Conservation (phyloP, 2,888 invertebrate genomes). For the Hirtodrosophila alboralis region DNA sequence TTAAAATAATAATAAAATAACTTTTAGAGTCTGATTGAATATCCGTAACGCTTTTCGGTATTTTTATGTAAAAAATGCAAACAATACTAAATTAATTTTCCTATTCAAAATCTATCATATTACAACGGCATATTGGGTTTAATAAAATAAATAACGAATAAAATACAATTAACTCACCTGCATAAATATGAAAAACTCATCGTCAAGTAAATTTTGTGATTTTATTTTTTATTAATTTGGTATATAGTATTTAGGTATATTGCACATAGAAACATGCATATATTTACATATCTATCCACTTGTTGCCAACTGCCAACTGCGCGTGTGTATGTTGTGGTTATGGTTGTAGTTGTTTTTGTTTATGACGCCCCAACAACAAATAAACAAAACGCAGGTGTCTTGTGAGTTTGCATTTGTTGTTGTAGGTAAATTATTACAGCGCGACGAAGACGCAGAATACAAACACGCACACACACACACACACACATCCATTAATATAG, state of each 20-base stretch:
- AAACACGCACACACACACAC: conserved; percentile 5
- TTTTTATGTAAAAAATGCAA: no score
- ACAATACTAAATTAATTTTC: no score
- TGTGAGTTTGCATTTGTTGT: conserved; percentile 16
- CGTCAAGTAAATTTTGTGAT: conserved; percentile 13
- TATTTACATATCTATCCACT: conserved; percentile 52
- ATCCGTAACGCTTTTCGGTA: no score
- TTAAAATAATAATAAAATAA: no score
- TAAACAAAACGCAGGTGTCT: conserved; percentile 67
- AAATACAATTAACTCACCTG: conserved; percentile 23
- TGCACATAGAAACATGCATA: no score
- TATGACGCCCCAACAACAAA: conserved; percentile 65
- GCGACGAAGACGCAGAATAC: conserved; percentile 37
- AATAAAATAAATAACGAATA: no score
- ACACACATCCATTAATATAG: background rate
- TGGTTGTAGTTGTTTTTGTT: conserved; percentile 40
- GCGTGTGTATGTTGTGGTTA: conserved; percentile 55
- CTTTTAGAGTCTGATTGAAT: no score
- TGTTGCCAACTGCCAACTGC: conserved; percentile 73
- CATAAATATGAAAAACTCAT: conserved; percentile 2
- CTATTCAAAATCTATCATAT: no score
- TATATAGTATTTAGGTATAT: no score
- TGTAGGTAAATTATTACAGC: conserved; percentile 23
- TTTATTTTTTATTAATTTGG: conserved; percentile 2
- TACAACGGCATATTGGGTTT: no score